Conservation (phyloP, 1,140 invertebrate genomes). For the Chrysopa pallens region DNA sequence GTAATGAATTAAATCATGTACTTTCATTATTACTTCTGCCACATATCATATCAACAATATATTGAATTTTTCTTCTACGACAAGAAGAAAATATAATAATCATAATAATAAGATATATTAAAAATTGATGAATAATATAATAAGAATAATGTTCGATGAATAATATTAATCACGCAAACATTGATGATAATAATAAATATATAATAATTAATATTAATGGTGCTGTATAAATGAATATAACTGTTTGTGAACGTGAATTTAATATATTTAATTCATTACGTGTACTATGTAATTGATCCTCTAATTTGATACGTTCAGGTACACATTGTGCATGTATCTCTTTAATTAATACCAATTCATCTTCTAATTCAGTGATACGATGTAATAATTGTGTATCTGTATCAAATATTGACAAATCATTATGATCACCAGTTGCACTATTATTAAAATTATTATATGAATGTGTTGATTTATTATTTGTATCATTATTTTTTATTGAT, state of each 20-base stretch:
- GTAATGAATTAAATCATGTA: too few species aligned
- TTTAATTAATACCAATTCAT: conserved; percentile 29
- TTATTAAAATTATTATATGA: background rate
- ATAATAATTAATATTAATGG: conserved; percentile 18
- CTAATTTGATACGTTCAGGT: conserved; percentile 26
- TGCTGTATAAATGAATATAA: conserved; percentile 19
- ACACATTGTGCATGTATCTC: conserved; percentile 26
- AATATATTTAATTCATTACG: conserved; percentile 15
- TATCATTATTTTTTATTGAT: background rate
- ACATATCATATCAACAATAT: too few species aligned
- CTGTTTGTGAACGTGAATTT: conserved; percentile 17
- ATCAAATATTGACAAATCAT: background rate
- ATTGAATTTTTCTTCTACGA: too few species aligned
- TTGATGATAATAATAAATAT: conserved; percentile 18
- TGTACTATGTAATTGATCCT: conserved; percentile 18
- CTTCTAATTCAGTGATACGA: conserved; percentile 19
- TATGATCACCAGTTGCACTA: background rate
- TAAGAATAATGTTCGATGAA: too few species aligned
- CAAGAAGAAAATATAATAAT: too few species aligned
- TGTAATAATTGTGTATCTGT: conserved; percentile 4
- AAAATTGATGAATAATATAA: too few species aligned
- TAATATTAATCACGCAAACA: conserved; percentile 21
- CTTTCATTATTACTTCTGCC: too few species aligned
- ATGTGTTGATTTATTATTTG: background rate
- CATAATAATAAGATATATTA: too few species aligned